Evolutionary conservation across 2,888 invertebrate genomes (phyloP).

Genomic region (Dasypogon diadema): DNA sequence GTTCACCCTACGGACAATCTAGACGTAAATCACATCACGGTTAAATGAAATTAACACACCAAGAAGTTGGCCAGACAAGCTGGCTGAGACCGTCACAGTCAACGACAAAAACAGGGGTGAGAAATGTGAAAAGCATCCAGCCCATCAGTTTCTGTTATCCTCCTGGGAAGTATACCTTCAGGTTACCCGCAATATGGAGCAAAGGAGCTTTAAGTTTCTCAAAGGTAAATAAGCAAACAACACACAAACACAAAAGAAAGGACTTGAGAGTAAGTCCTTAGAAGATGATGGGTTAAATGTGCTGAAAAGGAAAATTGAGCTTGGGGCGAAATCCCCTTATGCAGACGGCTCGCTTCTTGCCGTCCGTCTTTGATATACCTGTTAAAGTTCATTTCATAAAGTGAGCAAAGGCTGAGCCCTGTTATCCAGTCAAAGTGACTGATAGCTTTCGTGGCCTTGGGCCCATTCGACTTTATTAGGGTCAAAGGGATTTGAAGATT

Average conservation of each 20-base stretch:
- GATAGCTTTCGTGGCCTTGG: constrained; percentile 46
- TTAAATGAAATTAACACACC: constrained; percentile 49
- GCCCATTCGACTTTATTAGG: constrained; percentile 22
- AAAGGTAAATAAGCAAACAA: constrained; percentile 48
- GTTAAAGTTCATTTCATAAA: constrained; percentile 45
- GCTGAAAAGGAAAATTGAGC: constrained; percentile 48
- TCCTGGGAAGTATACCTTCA: background rate
- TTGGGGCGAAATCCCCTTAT: constrained; percentile 33
- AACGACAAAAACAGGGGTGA: constrained; percentile 39
- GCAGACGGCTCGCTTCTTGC: constrained; percentile 6
- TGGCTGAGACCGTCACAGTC: constrained; percentile 28
- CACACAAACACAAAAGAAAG: constrained; percentile 41
- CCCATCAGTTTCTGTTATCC: constrained; percentile 16
- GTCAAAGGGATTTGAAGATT: constrained; percentile 41
- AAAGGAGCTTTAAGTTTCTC: constrained; percentile 43
- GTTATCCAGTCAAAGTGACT: constrained; percentile 47
- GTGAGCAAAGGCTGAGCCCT: constrained; percentile 34
- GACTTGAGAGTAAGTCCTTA: constrained; percentile 48
- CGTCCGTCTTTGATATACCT: constrained; percentile 48
- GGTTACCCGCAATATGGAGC: constrained; percentile 29
- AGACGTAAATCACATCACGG: constrained; percentile 42
- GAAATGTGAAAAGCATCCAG: constrained; percentile 25
- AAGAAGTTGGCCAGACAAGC: constrained; percentile 44
- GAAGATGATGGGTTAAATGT: constrained; percentile 50
- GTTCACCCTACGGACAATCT: constrained; percentile 26